Conservation (phyloP, 37 sponge, comb jelly and placozoan species). For the Oscarella lobularis region DNA sequence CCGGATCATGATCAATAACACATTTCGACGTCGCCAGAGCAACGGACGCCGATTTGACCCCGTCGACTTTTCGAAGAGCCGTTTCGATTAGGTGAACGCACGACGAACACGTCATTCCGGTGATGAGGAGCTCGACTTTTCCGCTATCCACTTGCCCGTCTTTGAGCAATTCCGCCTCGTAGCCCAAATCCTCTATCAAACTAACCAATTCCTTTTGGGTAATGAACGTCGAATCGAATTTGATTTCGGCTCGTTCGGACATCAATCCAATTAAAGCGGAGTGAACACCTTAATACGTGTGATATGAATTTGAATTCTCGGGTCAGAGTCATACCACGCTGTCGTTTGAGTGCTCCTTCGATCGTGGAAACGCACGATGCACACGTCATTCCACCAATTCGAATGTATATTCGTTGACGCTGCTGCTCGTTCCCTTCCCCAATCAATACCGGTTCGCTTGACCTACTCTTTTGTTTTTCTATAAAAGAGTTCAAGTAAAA, state of each 20-base stretch:
- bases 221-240: not conserved
- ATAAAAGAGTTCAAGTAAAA: no score
- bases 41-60: constrained; percentile 17
- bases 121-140: not conserved
- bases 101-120: constrained; percentile 87
- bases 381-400: constrained; percentile 35
- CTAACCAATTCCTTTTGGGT: not conserved
- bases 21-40: constrained; percentile 20
- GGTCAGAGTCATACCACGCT: not conserved
- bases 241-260: not conserved
- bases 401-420: constrained; percentile 7
- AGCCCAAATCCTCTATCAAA: not conserved
- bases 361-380: constrained; percentile 28
- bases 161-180: not conserved
- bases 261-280: not conserved
- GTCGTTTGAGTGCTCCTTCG: constrained; percentile 4
- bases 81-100: constrained; percentile 84
- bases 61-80: not conserved
- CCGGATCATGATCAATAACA: not conserved
- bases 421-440: no score
- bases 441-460: no score
- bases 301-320: no score
- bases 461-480: no score
- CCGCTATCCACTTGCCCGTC: not conserved
- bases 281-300: not conserved